Conservation (phyloP, 2,888 invertebrate species). For the Allophyes oxyacanthae region DNA sequence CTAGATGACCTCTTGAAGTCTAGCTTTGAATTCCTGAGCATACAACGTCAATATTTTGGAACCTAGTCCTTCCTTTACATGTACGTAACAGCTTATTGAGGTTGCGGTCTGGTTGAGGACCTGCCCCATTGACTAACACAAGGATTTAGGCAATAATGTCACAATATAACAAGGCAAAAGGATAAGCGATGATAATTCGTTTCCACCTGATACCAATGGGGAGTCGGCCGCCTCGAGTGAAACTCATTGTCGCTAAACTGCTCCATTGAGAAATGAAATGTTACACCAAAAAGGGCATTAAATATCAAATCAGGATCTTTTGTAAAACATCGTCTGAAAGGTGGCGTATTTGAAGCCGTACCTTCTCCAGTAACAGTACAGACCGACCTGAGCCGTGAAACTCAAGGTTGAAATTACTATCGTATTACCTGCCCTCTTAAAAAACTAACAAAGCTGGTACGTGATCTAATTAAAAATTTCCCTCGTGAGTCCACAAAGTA, state of each 20-base stretch:
- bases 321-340: no score
- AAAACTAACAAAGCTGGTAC: conserved; percentile 49
- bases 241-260: no score
- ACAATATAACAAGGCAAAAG: no score
- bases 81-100: background rate
- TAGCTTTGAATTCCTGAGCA: conserved; percentile 34
- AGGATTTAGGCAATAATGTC: no score
- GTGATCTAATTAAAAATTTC: conserved; percentile 59
- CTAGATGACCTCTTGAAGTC: conserved; percentile 49
- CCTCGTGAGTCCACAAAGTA: conserved; percentile 42
- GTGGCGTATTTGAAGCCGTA: no score
- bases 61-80: conserved; percentile 2
- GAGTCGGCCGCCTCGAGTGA: no score
- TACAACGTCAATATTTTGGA: conserved; percentile 36
- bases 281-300: no score
- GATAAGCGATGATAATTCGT: no score
- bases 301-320: no score
- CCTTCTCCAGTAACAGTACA: background rate
- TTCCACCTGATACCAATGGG: no score
- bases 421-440: conserved; percentile 28
- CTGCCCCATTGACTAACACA: no score
- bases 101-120: background rate
- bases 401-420: conserved; percentile 29
- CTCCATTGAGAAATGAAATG: no score
- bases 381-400: background rate